Base-by-base conservation (phyloP, 2,113 vertebrate genomes). In the Rhinoptilus africanus region DNA sequence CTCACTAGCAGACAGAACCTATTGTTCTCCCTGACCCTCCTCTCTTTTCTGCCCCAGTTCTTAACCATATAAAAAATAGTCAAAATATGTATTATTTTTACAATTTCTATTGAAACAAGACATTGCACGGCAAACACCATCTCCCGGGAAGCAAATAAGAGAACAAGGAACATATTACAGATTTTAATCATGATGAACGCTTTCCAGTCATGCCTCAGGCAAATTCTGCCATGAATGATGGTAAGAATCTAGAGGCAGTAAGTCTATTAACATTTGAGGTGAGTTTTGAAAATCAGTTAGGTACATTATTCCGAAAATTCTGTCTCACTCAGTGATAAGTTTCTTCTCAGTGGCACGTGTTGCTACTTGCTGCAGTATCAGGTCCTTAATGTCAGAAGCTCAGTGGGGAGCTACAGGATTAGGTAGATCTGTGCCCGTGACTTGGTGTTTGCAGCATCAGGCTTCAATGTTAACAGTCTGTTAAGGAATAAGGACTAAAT, bases 231-330 rank as follows among this genome's bases (percentile, higher is more conserved):
- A 62, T 84, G 69, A 75, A 82, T 64, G 77, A 28, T 82, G 53
- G 92, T 57, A 57, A 85, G 62, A 94, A 82, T 72, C 87, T 68
- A 94, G 87, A 94, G 96, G 95, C 94, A 94, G 81, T 57, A 79
- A 95, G 94, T 94, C 96, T 96, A 45, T 82, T 96, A 93, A 85
- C 77, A 62, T 96, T 82, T 94, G 77, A 96, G 89, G 94, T 82
- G 84, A 88, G 84, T 96, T 97, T 83, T 75, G 74, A 68, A 93
- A 94, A 89, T 95, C 66, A 45, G 80, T 89, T 89, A 84, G 84
- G 57, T 96, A 53, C 62, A 51, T 93, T 96, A 89, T 94, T 96
- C 85, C 2, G 6, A 91, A 96, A 93, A 96, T 87, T 77, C 89
- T 59, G 35, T 89, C 84, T 94, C 92, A 18, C 53, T 53, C 32